Evolutionary conservation across 2,888 invertebrate genomes (phyloP), one percentile per base, ranked within the genome.

Genomic region (Clistopyga incitator): DNA sequence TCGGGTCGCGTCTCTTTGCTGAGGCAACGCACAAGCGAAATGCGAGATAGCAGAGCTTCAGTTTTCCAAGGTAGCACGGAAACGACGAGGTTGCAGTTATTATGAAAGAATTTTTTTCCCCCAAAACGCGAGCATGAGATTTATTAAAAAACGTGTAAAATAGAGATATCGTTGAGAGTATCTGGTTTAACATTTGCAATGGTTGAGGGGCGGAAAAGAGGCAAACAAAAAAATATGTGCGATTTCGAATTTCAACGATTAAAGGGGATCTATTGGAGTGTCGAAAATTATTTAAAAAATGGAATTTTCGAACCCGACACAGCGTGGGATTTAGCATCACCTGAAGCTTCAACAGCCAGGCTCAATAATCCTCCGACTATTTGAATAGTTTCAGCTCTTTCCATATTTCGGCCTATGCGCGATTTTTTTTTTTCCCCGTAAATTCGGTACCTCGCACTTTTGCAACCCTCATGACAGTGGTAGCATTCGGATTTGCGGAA

Each of bases 1-100:
- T 64, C 42, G 23, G 15, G 56, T 59, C 54, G 65, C 70, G 67
- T 56, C 45, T 50, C 59, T 65, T 64, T 59, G 76, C 59, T 64
- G 18, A 38, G 64, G 20, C 42, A 23, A 42, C 20, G 47, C 74
- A 65, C 75, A 18, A 50, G 18, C 34, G 45, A 56, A 56, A 45
- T 54, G 13, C 54, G 54, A 25, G 56, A 56, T 25, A 67, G 15
- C 15, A 61, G 72, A 74, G 45, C 56, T 42, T 52, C 65, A 54
- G 52, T 45, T 56, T 68, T 18, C 54, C 67, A 47, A 38, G 61
- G 52, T 52, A 38, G 70, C 18, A 54, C 18, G 18, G 52, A 18
- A 25, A 64, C 47, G 15, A 47, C 6, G 54, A 68, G 3, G 76
- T 29, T 67, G 56, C 11, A 38, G 18, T 45, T 59, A 65, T 56